These are phyloP conservation scores for Atta cephalotes DNA, from an alignment of 1,140 invertebrate species.

Conservation along the genomic window DNA sequence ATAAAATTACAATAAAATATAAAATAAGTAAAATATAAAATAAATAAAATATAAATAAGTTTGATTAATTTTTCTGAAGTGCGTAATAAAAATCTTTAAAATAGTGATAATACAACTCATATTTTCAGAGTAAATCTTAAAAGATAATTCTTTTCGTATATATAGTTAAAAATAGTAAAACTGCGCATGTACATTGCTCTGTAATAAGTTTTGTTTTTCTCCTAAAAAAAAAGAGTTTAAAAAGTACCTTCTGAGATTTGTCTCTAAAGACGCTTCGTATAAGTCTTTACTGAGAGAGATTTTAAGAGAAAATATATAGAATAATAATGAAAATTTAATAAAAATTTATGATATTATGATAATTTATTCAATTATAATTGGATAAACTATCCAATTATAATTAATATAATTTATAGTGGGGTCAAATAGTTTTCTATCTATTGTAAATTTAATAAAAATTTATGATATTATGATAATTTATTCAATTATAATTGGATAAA, in stretches of 20 bases:
- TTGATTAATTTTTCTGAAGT: no score
- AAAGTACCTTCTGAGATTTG: not conserved
- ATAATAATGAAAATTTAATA: constrained; percentile 1
- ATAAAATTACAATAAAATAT: no score
- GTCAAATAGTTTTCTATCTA: not conserved
- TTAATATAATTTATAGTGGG: not conserved
- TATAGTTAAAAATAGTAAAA: constrained; percentile 9
- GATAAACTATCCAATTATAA: not conserved
- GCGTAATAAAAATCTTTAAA: no score
- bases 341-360: not conserved
- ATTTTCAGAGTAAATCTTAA: no score
- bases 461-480: not conserved
- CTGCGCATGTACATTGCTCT: not conserved
- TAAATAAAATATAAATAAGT: no score
- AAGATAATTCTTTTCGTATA: no score
- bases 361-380: not conserved
- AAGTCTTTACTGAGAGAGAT: not conserved
- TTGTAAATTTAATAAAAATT: no score
- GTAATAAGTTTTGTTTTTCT: not conserved
- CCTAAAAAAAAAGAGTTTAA: not conserved
- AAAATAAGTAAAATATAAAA: no score
- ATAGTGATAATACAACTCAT: no score
- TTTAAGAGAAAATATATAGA: not conserved
- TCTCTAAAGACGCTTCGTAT: not conserved
- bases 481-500: not conserved